Conservation (phyloP, 1,140 invertebrate genomes). For the Laupala kohalensis region DNA sequence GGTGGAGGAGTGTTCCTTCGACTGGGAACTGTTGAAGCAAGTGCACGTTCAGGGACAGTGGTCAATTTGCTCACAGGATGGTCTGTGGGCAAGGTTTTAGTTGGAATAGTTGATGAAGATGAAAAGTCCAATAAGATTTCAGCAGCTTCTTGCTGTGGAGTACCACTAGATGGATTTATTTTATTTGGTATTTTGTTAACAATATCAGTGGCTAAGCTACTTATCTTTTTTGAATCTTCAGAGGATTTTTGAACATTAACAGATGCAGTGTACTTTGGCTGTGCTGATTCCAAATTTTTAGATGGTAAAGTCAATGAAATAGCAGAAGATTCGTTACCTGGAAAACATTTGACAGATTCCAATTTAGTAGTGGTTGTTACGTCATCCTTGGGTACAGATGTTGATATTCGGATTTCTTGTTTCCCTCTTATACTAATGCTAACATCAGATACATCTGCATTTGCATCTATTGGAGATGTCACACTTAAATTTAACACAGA, state of each 20-base stretch:
- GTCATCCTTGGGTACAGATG: background rate
- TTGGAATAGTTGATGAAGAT: constrained; percentile 29
- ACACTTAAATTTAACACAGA: background rate
- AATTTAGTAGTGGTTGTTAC: background rate
- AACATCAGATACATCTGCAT: background rate
- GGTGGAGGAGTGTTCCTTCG: constrained; percentile 31
- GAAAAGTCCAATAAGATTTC: constrained; percentile 51
- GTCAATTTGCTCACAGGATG: constrained; percentile 14
- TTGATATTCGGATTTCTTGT: background rate
- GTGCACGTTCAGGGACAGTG: constrained; percentile 29
- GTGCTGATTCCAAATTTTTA: background rate
- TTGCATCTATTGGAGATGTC: background rate
- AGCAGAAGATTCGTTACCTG: background rate
- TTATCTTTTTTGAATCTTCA: constrained; percentile 8
- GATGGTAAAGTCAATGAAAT: background rate
- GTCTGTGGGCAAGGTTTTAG: constrained; percentile 16
- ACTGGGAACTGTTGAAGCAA: constrained; percentile 33
- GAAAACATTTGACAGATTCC: background rate
- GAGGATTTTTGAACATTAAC: background rate
- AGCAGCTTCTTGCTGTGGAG: constrained; percentile 40
- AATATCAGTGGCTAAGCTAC: background rate
- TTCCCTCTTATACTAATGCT: background rate
- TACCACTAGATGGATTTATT: constrained; percentile 21
- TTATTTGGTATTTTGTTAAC: constrained; percentile 3
- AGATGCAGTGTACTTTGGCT: constrained; percentile 2